Evolutionary conservation across 2,888 invertebrate species (phyloP).

Genomic region (Phoenoteleia sp.): DNA sequence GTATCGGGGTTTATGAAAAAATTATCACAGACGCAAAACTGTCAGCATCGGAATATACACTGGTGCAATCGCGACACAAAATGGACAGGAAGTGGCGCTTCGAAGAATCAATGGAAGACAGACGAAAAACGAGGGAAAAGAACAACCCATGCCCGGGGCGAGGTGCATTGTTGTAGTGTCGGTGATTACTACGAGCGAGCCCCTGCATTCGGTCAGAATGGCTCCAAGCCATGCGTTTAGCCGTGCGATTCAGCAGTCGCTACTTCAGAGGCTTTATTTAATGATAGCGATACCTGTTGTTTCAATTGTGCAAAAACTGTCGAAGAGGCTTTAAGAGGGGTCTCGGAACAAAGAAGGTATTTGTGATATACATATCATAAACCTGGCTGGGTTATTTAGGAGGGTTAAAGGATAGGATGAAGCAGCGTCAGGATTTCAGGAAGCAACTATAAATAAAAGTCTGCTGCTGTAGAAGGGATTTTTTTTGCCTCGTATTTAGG

Average conservation of each 20-base stretch:
- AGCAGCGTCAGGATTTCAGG: slow-evolving; percentile 2
- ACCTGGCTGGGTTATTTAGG: slow-evolving; percentile 23
- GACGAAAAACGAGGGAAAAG: slow-evolving; percentile 60
- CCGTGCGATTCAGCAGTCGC: slow-evolving; percentile 61
- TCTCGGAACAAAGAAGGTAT: slow-evolving; percentile 25
- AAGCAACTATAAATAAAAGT: slow-evolving; percentile 18
- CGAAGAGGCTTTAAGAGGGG: slow-evolving; percentile 53
- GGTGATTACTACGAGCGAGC: slow-evolving; percentile 79
- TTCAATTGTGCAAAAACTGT: slow-evolving; percentile 55
- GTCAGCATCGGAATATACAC: not conserved
- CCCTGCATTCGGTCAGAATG: slow-evolving; percentile 56
- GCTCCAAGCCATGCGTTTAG: slow-evolving; percentile 74
- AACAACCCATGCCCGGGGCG: slow-evolving; percentile 69
- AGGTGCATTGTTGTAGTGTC: slow-evolving; percentile 80
- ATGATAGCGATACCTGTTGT: slow-evolving; percentile 50
- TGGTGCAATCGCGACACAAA: slow-evolving; percentile 30
- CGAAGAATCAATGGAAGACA: slow-evolving; percentile 60
- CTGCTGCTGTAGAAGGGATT: not conserved
- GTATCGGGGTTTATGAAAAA: not conserved
- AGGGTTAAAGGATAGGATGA: not conserved
- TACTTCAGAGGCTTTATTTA: slow-evolving; percentile 55
- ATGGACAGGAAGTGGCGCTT: slow-evolving; percentile 27
- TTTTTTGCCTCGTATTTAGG: not conserved
- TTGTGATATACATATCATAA: slow-evolving; percentile 41
- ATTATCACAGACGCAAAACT: no score